These are phyloP conservation scores for Formica exsecta DNA, from an alignment of 1,140 invertebrate species.

Conservation along the genomic window DNA sequence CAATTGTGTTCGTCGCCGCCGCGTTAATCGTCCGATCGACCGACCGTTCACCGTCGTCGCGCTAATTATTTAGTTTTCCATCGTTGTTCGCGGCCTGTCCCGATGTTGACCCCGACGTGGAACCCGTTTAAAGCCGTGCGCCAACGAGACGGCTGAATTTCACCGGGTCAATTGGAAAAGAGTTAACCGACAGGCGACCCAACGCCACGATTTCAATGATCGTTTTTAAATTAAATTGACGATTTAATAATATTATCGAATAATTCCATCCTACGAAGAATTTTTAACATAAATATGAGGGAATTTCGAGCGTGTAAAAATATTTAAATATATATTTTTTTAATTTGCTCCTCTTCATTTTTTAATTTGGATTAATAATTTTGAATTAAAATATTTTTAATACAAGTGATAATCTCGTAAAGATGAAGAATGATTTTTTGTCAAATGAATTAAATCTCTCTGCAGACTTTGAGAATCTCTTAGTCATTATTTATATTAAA, in stretches of 20 bases:
- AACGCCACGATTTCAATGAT: not conserved
- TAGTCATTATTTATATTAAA: not conserved
- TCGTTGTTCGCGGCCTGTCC: slow-evolving; percentile 35
- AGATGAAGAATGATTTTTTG: not conserved
- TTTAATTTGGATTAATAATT: not conserved
- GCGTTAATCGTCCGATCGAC: slow-evolving; percentile 50
- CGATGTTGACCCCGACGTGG: not conserved
- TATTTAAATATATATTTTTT: too few species aligned
- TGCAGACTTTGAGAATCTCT: not conserved
- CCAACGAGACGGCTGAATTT: slow-evolving; percentile 26
- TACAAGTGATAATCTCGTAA: not conserved
- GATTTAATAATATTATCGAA: not conserved
- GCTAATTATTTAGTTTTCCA: slow-evolving; percentile 62
- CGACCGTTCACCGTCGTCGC: slow-evolving; percentile 34
- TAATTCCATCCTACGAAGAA: not conserved
- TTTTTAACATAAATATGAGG: not conserved
- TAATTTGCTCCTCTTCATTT: not conserved
- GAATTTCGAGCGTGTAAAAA: not conserved
- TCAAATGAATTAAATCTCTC: not conserved
- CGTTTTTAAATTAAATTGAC: not conserved
- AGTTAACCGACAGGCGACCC: not conserved
- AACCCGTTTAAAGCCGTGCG: slow-evolving; percentile 1
- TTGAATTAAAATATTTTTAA: not conserved
- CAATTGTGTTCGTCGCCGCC: slow-evolving; percentile 46
- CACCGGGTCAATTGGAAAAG: not conserved